A percentile compares a stretch with the other conserved stretches of the same genome.
phyloP scores from a whole-genome alignment of 2,888 invertebrate species.

The Azorinus chamasolen region DNA sequence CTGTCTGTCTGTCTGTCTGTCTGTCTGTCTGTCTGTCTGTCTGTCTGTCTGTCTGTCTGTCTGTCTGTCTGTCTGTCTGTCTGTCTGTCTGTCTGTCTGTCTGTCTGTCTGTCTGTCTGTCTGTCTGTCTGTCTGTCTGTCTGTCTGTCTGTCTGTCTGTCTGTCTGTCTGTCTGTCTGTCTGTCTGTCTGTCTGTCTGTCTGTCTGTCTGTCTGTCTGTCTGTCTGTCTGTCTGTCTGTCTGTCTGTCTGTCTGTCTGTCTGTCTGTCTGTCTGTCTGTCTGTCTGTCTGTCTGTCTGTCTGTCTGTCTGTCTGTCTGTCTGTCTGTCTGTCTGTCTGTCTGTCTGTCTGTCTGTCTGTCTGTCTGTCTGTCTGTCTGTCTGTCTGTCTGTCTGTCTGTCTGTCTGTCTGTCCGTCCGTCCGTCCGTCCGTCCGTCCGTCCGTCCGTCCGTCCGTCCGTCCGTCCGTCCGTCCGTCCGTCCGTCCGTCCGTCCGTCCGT shows the following conservation, averaged over 20 bases:
- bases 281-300: conserved; percentile 15
- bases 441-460: not conserved
- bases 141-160: conserved; percentile 6
- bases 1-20: not conserved
- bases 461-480: conserved; percentile 10
- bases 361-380: conserved; percentile 13
- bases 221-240: conserved; percentile 8
- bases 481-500: conserved; percentile 13
- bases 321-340: conserved; percentile 15
- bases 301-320: conserved; percentile 18
- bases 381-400: conserved; percentile 6
- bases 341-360: conserved; percentile 17
- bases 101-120: conserved; percentile 16
- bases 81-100: conserved; percentile 17
- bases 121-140: conserved; percentile 18
- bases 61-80: conserved; percentile 17
- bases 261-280: conserved; percentile 7
- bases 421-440: conserved; percentile 7
- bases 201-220: conserved; percentile 12
- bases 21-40: conserved; percentile 18
- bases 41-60: conserved; percentile 12
- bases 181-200: conserved; percentile 1
- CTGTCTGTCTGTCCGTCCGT: too few relatives aligned
- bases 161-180: conserved; percentile 15
- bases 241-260: conserved; percentile 19